Base-by-base conservation (phyloP, 2,113 vertebrate genomes). In the Mobula birostris region DNA sequence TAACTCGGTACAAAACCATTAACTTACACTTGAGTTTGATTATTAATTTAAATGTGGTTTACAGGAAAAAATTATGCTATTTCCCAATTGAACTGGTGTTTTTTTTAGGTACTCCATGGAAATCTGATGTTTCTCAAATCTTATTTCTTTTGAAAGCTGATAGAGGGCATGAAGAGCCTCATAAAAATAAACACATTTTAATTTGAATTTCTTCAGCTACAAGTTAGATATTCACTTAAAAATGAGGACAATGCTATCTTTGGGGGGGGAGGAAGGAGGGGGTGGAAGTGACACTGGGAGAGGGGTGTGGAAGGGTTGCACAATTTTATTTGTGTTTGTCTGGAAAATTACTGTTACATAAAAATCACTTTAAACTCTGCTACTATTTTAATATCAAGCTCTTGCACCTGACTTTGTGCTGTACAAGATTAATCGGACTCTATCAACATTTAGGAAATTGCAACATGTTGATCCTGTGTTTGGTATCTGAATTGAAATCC, bases 361-460 rank as follows among this genome's bases (percentile, higher is more conserved):
- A 70, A 27, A 91, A 36, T 40, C 3, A 56, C 72, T 87, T 83
- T 93, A 74, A 27, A 74, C 36, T 76, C 36, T 21, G 24, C 17
- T 24, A 14, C 21, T 15, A 74, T 74, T 93, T 74, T 56, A 76
- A 48, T 93, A 48, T 48, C 36, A 27, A 76, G 12, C 12, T 74
- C 15, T 8, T 66, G 72, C 70, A 48, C 68, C 9, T 27, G 32
- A 11, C 48, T 76, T 56, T 5, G 70, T 72, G 63, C 32, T 32
- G 88, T 92, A 12, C 68, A 92, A 74, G 11, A 11, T 93, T 93
- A 92, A 48, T 72, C 66, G 40, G 2, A 72, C 32, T 32, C 6
- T 92, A 92, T 93, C 70, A n/a, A 92, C 21, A 56, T 74, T 68
- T 72, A 40, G 68, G 56, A 70, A 93, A 93, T 76, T 56, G 21